A percentile compares a stretch with the other conserved stretches of the same genome.
phyloP scores from a whole-genome alignment of 64 coral and sea anemone genomes.

The Dendronephthya gigantea region DNA sequence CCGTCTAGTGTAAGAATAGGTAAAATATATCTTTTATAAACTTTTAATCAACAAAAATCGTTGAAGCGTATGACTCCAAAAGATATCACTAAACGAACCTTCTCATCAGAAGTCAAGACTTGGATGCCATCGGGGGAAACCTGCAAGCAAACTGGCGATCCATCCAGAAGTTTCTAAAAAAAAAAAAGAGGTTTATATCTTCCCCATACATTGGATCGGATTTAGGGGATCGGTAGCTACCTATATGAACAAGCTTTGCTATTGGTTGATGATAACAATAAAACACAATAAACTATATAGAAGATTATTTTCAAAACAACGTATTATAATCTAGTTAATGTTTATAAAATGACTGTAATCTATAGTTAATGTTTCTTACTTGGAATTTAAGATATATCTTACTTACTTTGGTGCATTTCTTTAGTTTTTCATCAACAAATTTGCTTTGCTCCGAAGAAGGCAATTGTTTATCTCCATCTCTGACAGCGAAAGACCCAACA shows the following conservation, averaged over 20 bases:
- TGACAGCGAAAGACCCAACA: conserved; percentile 1
- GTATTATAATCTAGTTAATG: too few relatives aligned
- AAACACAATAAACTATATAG: too few relatives aligned
- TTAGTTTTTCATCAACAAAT: neutral
- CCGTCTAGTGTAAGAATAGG: conserved; percentile 27
- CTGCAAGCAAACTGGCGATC: conserved; percentile 50
- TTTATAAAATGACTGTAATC: too few relatives aligned
- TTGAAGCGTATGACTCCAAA: neutral
- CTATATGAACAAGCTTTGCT: too few relatives aligned
- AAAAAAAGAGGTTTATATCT: too few relatives aligned
- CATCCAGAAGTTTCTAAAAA: conserved; percentile 41
- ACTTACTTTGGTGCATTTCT: neutral
- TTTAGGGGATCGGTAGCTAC: too few relatives aligned
- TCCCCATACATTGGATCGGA: too few relatives aligned
- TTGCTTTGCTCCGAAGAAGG: neutral
- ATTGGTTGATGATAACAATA: too few relatives aligned
- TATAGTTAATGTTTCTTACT: too few relatives aligned
- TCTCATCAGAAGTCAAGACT: conserved; percentile 52
- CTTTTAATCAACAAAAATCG: too few relatives aligned
- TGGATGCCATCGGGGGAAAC: conserved; percentile 81
- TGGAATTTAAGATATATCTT: neutral
- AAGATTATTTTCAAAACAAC: too few relatives aligned
- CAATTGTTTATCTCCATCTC: neutral
- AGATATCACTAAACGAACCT: conserved; percentile 22
- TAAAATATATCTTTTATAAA: neutral